Conservation (phyloP, 30 jellyfish, hydroid and myxozoan species). For the Pelagia noctiluca region DNA sequence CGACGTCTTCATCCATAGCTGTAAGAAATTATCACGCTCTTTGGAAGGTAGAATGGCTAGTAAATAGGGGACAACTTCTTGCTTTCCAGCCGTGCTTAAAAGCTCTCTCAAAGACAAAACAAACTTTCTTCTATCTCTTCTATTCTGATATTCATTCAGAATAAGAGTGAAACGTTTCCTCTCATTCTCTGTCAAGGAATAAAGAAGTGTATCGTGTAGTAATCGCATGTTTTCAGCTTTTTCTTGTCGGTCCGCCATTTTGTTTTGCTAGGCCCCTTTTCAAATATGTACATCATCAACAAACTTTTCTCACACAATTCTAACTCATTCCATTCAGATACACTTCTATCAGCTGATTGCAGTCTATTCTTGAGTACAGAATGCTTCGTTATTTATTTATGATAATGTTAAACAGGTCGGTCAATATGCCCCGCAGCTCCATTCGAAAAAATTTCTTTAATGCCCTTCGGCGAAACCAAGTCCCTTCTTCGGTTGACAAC, state of each 20-base stretch:
- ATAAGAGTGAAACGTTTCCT: constrained; percentile 39
- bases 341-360: background rate
- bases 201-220: constrained; percentile 60
- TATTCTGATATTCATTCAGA: constrained; percentile 51
- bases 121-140: constrained; percentile 49
- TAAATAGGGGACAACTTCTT: constrained; percentile 71
- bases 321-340: background rate
- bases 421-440: background rate
- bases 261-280: background rate
- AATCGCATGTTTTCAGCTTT: constrained; percentile 53
- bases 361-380: background rate
- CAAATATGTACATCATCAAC: background rate
- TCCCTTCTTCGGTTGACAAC: too few relatives aligned
- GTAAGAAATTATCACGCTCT: constrained; percentile 70
- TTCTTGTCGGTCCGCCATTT: constrained; percentile 68
- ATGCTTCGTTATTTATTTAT: background rate
- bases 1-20: constrained; percentile 79
- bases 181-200: constrained; percentile 47
- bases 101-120: constrained; percentile 64
- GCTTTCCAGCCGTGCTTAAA: constrained; percentile 58
- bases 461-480: too few relatives aligned
- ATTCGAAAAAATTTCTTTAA: background rate
- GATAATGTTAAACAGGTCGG: background rate
- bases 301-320: constrained; percentile 1
- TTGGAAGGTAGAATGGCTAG: constrained; percentile 52